Percentiles rank a stretch among this genome's conserved stretches.
Evolutionary conservation across 2,888 invertebrate genomes (phyloP).

Genomic region (Germaria angustata): DNA sequence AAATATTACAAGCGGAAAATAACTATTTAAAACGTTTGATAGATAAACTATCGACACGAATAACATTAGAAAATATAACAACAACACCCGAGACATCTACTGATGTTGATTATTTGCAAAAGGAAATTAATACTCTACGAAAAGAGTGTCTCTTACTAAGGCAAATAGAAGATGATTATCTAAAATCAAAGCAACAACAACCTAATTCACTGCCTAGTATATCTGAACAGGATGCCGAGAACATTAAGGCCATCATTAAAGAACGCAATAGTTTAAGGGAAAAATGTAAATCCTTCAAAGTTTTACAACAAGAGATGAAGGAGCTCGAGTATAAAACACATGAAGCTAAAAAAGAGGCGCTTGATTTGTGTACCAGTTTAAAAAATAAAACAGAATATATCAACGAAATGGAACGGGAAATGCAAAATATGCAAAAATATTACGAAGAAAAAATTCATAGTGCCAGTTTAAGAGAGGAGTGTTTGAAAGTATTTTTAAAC

Average conservation of each 20-base stretch:
- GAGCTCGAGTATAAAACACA: constrained; percentile 67
- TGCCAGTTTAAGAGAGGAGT: constrained; percentile 69
- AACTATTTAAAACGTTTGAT: constrained; percentile 71
- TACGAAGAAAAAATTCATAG: constrained; percentile 71
- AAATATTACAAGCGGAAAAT: constrained; percentile 75
- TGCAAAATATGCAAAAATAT: constrained; percentile 72
- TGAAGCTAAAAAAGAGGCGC: constrained; percentile 63
- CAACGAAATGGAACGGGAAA: constrained; percentile 71
- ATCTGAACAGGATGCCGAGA: constrained; percentile 69
- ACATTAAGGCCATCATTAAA: constrained; percentile 71
- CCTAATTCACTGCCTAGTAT: background rate
- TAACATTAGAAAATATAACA: constrained; percentile 66
- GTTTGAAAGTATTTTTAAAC: constrained; percentile 65
- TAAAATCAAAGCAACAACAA: constrained; percentile 53
- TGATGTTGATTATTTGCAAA: constrained; percentile 73
- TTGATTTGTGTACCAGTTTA: constrained; percentile 66
- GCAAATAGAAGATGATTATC: constrained; percentile 71
- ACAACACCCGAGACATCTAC: constrained; percentile 71
- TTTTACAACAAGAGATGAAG: constrained; percentile 65
- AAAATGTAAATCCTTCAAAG: constrained; percentile 68
- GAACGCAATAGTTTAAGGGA: constrained; percentile 74
- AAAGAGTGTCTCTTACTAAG: constrained; percentile 73
- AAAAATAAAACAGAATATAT: constrained; percentile 69
- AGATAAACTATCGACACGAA: constrained; percentile 73
- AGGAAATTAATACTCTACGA: constrained; percentile 71